Conservation (phyloP, 2,797 vertebrate species). For the Anisognathus igniventris region DNA sequence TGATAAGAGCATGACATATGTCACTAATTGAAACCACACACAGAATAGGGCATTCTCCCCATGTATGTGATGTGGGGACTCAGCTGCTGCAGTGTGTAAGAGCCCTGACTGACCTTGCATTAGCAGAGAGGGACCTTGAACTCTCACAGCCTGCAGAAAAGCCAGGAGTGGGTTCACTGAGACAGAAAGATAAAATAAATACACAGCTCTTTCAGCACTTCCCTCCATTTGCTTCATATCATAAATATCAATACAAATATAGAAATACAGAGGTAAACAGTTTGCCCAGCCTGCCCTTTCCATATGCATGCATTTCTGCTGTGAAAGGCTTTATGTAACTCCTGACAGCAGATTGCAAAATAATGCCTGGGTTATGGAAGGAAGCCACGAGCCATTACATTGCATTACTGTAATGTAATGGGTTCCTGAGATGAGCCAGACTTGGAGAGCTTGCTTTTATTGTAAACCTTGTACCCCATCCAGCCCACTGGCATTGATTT, state of each 20-base stretch:
- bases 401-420: slow-evolving; percentile 23
- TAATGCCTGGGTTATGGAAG: neutral
- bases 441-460: neutral
- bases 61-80: rapidly evolving
- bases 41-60: neutral
- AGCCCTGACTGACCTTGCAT: neutral
- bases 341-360: neutral
- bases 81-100: neutral
- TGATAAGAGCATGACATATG: neutral
- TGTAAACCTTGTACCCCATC: neutral
- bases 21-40: neutral
- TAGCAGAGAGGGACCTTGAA: slow-evolving; percentile 27
- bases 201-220: neutral
- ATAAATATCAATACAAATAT: slow-evolving; percentile 35
- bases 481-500: neutral
- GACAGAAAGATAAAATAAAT: slow-evolving; percentile 26
- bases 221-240: neutral
- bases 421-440: neutral
- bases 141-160: slow-evolving; percentile 7
- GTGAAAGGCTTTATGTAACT: neutral
- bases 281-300: slow-evolving; percentile 4
- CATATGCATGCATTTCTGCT: neutral
- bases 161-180: neutral
- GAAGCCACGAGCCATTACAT: slow-evolving; percentile 7
- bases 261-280: neutral